Conservation (phyloP, 2,113 vertebrate genomes). For the Microtus pennsylvanicus region DNA sequence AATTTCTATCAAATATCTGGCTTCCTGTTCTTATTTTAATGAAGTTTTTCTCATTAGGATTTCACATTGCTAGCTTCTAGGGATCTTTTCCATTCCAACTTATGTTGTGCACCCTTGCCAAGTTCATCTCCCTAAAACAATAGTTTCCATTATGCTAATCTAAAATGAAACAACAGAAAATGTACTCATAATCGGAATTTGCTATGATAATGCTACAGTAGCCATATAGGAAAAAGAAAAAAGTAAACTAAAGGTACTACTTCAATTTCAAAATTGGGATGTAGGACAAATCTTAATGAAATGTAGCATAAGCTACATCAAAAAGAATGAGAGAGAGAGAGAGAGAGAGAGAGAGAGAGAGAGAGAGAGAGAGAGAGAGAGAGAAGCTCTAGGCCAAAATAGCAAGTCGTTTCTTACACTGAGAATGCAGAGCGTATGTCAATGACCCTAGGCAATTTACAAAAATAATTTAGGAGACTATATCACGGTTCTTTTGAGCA, state of each 20-base stretch:
- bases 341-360: no score
- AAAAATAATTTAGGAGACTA: background rate
- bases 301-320: background rate
- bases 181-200: background rate
- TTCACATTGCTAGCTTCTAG: slow-evolving; percentile 37
- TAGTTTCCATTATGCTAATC: background rate
- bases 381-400: background rate
- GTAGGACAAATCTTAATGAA: background rate
- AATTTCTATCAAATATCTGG: background rate
- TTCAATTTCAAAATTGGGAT: background rate
- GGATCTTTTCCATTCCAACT: slow-evolving; percentile 1
- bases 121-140: slow-evolving; percentile 21
- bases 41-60: background rate
- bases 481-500: background rate
- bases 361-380: background rate
- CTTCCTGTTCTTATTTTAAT: slow-evolving; percentile 3
- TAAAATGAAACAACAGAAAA: background rate
- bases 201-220: background rate
- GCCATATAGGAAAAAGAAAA: slow-evolving; percentile 14
- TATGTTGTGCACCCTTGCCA: background rate
- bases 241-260: background rate
- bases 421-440: background rate
- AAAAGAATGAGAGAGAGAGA: background rate
- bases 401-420: background rate
- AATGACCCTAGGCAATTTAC: background rate